These are phyloP conservation scores for Agrochola macilenta DNA, from an alignment of 2,888 invertebrate genomes.

Conservation along the genomic window DNA sequence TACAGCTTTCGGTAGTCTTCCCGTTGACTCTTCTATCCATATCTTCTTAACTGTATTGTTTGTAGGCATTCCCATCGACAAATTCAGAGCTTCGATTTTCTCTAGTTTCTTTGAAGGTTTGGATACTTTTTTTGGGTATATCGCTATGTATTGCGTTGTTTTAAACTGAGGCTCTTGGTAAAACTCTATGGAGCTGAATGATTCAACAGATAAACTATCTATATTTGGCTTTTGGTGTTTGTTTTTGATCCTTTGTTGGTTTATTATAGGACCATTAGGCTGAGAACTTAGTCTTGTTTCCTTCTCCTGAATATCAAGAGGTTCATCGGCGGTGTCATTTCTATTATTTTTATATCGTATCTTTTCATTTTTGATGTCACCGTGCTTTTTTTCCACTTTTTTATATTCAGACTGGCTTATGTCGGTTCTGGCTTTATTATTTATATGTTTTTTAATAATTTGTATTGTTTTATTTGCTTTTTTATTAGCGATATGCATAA, in stretches of 20 bases:
- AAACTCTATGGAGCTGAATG: constrained; percentile 3
- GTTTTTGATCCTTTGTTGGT: neutral
- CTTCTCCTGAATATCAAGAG: neutral
- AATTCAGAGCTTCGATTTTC: neutral
- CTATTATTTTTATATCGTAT: neutral
- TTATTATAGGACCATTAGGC: neutral
- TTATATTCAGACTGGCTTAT: neutral
- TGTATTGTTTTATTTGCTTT: neutral
- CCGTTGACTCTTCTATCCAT: constrained; percentile 43
- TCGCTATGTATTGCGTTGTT: neutral
- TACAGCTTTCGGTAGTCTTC: constrained; percentile 30
- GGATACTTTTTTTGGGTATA: neutral
- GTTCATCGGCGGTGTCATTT: neutral
- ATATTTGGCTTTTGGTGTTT: neutral
- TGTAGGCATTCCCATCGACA: neutral
- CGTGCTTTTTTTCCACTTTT: neutral
- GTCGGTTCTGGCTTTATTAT: neutral
- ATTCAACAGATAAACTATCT: neutral
- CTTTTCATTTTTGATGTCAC: neutral
- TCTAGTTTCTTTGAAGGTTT: neutral
- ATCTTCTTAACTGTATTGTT: constrained; percentile 8
- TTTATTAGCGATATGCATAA: neutral
- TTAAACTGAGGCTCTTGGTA: neutral
- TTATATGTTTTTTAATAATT: neutral
- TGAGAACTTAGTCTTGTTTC: neutral